phyloP scores from a whole-genome alignment of 2,797 vertebrate genomes.

The Helarctos malayanus region DNA sequence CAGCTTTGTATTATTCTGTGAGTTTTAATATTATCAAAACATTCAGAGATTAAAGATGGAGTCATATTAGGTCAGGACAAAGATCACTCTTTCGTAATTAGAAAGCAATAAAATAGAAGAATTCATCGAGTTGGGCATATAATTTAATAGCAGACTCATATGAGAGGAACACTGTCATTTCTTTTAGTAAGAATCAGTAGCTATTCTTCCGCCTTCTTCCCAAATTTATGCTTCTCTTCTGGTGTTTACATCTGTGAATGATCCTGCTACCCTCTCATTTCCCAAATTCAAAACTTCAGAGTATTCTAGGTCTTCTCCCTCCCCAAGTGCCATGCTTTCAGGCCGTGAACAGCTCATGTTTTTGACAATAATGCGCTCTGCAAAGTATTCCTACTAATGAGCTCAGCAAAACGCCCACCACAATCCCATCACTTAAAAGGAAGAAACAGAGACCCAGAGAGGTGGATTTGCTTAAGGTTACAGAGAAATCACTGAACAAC shows the following conservation, averaged over 20 bases:
- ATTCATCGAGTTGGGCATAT: background rate
- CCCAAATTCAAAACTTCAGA: background rate
- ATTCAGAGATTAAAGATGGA: slow-evolving; percentile 38
- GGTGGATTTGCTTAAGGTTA: background rate
- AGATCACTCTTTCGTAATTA: slow-evolving; percentile 21
- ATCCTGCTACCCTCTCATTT: background rate
- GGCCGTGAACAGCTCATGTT: background rate
- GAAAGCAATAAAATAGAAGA: slow-evolving; percentile 45
- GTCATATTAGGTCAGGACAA: background rate
- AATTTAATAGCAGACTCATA: background rate
- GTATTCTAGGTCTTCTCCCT: background rate
- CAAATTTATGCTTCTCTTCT: background rate
- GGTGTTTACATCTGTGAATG: background rate
- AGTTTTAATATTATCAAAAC: slow-evolving; percentile 33
- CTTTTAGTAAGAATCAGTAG: background rate
- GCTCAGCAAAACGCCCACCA: background rate
- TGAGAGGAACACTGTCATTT: background rate
- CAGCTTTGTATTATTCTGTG: background rate
- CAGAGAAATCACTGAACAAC: background rate
- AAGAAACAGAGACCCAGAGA: background rate
- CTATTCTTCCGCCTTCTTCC: background rate
- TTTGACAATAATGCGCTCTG: background rate
- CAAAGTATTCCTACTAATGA: background rate
- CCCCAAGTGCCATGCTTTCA: background rate
- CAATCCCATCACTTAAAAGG: background rate